phyloP scores from a whole-genome alignment of 1,140 invertebrate genomes.

The Pogonognathellus flavescens region DNA sequence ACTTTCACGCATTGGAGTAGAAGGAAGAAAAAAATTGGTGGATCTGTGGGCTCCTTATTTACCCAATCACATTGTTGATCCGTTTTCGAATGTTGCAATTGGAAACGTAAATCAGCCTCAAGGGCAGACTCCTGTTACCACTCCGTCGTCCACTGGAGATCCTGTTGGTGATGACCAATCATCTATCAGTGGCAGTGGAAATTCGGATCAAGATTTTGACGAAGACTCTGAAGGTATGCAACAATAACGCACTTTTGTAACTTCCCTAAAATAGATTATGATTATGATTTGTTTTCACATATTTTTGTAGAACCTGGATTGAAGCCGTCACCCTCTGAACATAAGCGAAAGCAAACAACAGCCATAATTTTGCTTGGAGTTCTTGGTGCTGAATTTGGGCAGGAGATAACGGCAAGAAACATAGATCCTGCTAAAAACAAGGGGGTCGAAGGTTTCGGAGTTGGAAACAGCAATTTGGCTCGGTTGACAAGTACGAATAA shows the following conservation, averaged over 20 bases:
- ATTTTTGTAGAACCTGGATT: conserved; percentile 73
- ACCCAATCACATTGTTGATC: conserved; percentile 77
- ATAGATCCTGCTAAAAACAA: conserved; percentile 72
- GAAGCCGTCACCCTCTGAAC: conserved; percentile 87
- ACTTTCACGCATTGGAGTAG: conserved; percentile 88
- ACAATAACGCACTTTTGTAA: background rate
- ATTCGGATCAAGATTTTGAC: conserved; percentile 62
- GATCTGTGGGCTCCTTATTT: conserved; percentile 91
- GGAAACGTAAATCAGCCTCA: background rate
- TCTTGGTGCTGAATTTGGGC: conserved; percentile 97
- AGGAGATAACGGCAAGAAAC: conserved; percentile 72
- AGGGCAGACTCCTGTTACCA: conserved; percentile 54
- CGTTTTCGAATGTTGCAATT: conserved; percentile 53
- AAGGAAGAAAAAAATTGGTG: conserved; percentile 91
- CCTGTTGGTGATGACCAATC: conserved; percentile 48
- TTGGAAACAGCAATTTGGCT: conserved; percentile 91
- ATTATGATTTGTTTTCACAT: background rate
- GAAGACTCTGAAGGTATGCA: conserved; percentile 59
- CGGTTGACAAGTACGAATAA: conserved; percentile 83
- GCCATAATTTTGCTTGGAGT: conserved; percentile 97
- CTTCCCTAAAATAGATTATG: background rate
- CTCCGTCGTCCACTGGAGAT: conserved; percentile 52
- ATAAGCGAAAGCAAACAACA: conserved; percentile 95
- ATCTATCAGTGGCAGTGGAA: conserved; percentile 33
- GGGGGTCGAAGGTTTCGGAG: conserved; percentile 89